Base-by-base conservation (phyloP, 2,113 vertebrate species). In the Leptobrachium ailaonicum region DNA sequence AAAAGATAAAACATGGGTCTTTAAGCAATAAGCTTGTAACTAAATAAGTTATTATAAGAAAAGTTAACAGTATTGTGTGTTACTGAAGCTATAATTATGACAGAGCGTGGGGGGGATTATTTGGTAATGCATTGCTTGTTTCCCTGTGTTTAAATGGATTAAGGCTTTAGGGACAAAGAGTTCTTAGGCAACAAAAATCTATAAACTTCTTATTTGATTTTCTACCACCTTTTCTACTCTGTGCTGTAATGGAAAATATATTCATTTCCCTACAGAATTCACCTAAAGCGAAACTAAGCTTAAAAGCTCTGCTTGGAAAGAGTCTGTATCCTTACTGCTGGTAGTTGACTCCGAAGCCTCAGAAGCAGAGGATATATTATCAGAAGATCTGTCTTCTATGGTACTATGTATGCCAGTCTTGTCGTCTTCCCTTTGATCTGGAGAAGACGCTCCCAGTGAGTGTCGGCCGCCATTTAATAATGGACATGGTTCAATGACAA, bases 401-500 rank as follows among this genome's bases (percentile, higher is more conserved):
- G 92, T 88, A 88, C 90, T 95, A 88, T 88, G 83, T 85, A 89
- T 89, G 90, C 89, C 72, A 88, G 83, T 66, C 85, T 82, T 84
- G 91, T 90, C 58, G 84, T 92, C 92, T 58, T 93, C 92, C 77
- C 83, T 79, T 20, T 94, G 92, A 78, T 96, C 95, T 68, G 92
- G 12, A 41, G 88, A 71, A 83, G 85, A 87, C 41, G 87, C 77
- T 80, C 89, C 90, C 71, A 91, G 90, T 9, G 90, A 91, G 80
- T 89, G 88, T 80, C 93, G 92, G 84, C 95, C 88, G 67, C 91
- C 93, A 86, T 89, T 94, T 71, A 96, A 88, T 84, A 96, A 89
- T 83, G 95, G 93, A 1, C 95, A 95, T 83, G 97, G 96, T 73
- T 97, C 97, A 87, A 96, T 92, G 87, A 97, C 93, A 83, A 98